These are phyloP conservation scores for Limnephilus rhombicus DNA, from an alignment of 2,888 invertebrate species.

Conservation along the genomic window DNA sequence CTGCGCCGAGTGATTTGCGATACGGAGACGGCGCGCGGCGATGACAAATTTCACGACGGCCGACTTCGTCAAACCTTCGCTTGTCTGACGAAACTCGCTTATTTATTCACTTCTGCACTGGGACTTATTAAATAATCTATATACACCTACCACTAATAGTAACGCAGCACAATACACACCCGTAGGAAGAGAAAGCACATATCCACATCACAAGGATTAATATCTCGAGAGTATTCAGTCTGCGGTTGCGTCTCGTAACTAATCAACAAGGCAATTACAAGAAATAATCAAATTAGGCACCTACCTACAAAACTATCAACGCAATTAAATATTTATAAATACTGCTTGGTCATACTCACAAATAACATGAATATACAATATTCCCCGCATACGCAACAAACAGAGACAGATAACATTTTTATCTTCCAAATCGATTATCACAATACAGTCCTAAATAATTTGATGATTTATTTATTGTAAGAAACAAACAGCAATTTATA, in stretches of 20 bases:
- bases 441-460: neutral
- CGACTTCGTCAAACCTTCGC: constrained; percentile 3
- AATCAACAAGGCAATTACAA: neutral
- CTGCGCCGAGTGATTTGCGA: constrained; percentile 28
- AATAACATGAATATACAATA: neutral
- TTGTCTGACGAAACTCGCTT: neutral
- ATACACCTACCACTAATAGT: no score
- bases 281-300: neutral
- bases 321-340: neutral
- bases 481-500: no score
- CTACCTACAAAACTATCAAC: neutral
- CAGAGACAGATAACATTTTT: neutral
- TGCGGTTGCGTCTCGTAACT: neutral
- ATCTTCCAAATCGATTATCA: neutral
- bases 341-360: neutral
- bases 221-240: neutral
- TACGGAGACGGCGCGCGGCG: constrained; percentile 32
- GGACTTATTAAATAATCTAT: neutral
- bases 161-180: neutral
- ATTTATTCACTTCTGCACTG: neutral
- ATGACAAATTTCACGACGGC: constrained; percentile 25
- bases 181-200: neutral
- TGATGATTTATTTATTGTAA: no score
- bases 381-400: neutral
- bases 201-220: neutral